Percentiles rank a stretch among this genome's conserved stretches.
These are phyloP conservation scores for Rallus limicola DNA, from an alignment of 2,113 vertebrate species.

Conservation along the genomic window DNA sequence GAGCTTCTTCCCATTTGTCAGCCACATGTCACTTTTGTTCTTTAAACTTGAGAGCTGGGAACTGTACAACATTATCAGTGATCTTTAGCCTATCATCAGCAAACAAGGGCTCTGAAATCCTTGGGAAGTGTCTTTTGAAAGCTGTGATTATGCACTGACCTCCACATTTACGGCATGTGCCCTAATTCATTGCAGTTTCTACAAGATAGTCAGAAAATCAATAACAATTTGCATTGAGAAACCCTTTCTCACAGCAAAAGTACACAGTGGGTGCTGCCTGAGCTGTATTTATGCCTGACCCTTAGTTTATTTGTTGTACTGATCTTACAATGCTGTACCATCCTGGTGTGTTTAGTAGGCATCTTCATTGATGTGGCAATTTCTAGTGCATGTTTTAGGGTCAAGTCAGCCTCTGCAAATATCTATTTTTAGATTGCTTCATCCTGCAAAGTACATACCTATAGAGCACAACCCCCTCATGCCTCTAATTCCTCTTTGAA, in stretches of 20 bases:
- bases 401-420: background rate
- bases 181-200: constrained; percentile 21
- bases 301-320: background rate
- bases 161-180: constrained; percentile 1
- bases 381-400: background rate
- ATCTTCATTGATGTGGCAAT: background rate
- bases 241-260: background rate
- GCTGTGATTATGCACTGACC: constrained; percentile 10
- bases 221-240: constrained; percentile 32
- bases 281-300: background rate
- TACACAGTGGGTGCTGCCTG: background rate
- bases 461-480: too few relatives aligned
- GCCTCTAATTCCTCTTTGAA: background rate
- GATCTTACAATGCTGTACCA: background rate
- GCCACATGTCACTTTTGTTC: background rate
- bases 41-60: background rate
- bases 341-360: background rate
- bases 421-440: background rate
- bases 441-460: fast-evolving
- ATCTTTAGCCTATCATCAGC: constrained; percentile 20
- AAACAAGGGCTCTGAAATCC: constrained; percentile 11
- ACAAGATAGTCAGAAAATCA: constrained; percentile 1
- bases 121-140: constrained; percentile 22
- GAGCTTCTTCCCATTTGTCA: background rate
- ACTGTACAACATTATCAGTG: background rate